Conservation (phyloP, 2,113 vertebrate genomes). For the Struthio camelus region DNA sequence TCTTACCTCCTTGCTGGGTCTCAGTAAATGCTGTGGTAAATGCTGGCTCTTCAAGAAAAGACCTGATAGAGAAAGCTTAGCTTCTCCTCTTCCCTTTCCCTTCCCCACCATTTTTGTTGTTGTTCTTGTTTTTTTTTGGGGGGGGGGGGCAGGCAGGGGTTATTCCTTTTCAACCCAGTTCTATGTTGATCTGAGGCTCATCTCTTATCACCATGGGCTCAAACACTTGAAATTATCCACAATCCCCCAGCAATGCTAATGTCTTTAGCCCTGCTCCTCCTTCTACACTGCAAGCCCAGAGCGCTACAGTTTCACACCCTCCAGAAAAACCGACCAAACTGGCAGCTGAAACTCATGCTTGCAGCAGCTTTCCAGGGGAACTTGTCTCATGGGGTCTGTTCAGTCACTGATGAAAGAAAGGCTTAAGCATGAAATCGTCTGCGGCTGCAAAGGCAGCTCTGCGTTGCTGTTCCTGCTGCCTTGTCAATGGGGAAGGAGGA, state of each 20-base stretch:
- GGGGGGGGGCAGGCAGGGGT: no score
- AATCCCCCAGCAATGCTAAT: background rate
- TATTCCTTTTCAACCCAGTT: background rate
- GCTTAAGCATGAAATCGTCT: background rate
- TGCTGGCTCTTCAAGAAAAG: background rate
- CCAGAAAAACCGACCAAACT: background rate
- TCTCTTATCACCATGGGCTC: background rate
- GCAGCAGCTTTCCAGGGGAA: background rate
- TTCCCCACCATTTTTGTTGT: background rate
- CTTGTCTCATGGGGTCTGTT: background rate
- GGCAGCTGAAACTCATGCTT: background rate
- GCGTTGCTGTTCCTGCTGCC: accelerated
- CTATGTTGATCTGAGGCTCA: background rate
- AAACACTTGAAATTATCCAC: background rate
- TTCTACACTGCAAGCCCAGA: background rate
- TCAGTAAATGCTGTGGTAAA: background rate
- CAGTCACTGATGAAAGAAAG: background rate
- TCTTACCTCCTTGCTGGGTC: background rate
- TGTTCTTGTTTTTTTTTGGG: background rate
- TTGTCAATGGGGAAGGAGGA: background rate
- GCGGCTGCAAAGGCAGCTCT: background rate
- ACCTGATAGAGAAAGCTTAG: background rate
- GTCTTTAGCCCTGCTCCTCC: background rate
- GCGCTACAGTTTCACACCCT: background rate
- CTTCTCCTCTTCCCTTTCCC: background rate